Evolutionary conservation across 2,797 vertebrate species (phyloP), one percentile per base, ranked within the genome.

Genomic region (Amniataba percoides): DNA sequence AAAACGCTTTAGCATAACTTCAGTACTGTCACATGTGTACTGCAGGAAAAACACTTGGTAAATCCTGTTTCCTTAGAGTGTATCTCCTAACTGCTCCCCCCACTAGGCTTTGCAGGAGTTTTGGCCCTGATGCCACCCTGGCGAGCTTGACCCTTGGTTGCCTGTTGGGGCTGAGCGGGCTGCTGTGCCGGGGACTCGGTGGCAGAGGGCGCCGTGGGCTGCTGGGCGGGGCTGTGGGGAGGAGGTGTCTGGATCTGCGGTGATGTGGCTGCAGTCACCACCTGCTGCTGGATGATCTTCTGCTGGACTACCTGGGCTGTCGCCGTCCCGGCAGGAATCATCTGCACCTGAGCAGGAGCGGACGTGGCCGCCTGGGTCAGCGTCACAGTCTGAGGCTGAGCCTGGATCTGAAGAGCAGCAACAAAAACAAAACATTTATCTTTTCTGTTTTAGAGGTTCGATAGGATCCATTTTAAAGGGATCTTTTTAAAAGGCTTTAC

Each of bases 201-300:
- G 0, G 90, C 74, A 10, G 95, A 89, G 25, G 88, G 49, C 0
- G 92, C 79, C 0, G 93, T 11, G 0, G 92, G 1, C 80, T 95
- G 88, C 88, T 96, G 96, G 77, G 94, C 94, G 2, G 96, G 95
- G 87, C 96, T 97, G 91, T 96, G 96, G 15, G 95, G 94, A 4
- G 96, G 95, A 0, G 96, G 95, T 0, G 95, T 94, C 85, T 95
- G 93, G 60, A 97, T 96, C 92, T 98, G 97, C 0, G 97, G 95
- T 0, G 97, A 96, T 0, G 95, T 92, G 7, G 95, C 93, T 0
- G 96, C 91, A 0, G 95, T 93, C 65, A 96, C 95, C 0, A 96
- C 96, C 87, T 97, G 97, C 89, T 97, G 96, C 80, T 96, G 97
- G 39, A 95, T 51, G 45, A 97, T 95, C 63, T 98, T 97, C 91